phyloP scores from a whole-genome alignment of 2,113 vertebrate species.

The Archilochus colubris region DNA sequence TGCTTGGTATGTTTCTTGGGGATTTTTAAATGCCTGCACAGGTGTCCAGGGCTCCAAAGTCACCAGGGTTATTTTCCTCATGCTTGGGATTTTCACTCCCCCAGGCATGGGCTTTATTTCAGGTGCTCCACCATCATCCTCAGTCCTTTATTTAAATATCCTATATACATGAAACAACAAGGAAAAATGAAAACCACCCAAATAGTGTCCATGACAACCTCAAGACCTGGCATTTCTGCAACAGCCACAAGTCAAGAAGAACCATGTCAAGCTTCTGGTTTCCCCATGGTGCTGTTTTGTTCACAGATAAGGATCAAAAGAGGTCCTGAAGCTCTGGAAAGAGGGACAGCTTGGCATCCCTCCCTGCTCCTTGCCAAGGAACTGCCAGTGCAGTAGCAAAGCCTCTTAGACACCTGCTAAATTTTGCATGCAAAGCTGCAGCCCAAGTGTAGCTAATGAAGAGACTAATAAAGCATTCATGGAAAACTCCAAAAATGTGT shows the following conservation, averaged over 20 bases:
- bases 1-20: neutral
- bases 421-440: slow-evolving; percentile 60
- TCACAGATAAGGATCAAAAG: neutral
- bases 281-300: neutral
- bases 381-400: neutral
- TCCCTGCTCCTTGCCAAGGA: slow-evolving; percentile 9
- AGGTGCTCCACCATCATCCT: neutral
- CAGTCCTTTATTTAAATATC: neutral
- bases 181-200: neutral
- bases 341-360: neutral
- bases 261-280: neutral
- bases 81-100: neutral
- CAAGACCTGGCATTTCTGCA: neutral
- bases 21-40: rapidly evolving
- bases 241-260: neutral
- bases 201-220: neutral
- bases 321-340: slow-evolving; percentile 2
- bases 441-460: slow-evolving; percentile 51
- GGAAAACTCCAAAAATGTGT: slow-evolving; percentile 43
- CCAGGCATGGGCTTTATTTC: neutral
- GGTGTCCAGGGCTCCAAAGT: neutral
- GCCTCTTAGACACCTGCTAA: slow-evolving; percentile 62
- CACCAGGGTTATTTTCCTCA: neutral
- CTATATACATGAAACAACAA: rapidly evolving
- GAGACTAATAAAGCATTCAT: slow-evolving; percentile 70